These are phyloP conservation scores for Habrosyne pyritoides DNA, from an alignment of 2,888 invertebrate genomes.

Conservation along the genomic window DNA sequence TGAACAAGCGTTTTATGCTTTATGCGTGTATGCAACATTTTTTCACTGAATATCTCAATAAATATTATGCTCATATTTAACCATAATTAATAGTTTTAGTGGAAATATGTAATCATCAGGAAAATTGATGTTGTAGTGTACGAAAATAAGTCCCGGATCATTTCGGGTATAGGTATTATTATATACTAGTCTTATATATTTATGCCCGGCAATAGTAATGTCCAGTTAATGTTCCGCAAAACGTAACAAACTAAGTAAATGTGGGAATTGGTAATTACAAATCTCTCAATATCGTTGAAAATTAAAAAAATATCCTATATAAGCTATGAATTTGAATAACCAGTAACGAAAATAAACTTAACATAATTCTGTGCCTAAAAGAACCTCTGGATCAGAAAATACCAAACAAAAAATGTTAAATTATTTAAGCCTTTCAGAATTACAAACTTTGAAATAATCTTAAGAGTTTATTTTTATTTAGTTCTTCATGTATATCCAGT, in stretches of 20 bases:
- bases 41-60: conserved; percentile 35
- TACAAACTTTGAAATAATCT: conserved; percentile 60
- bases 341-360: conserved; percentile 30
- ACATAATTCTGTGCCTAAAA: conserved; percentile 68
- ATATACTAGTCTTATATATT: conserved; percentile 65
- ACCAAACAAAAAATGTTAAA: conserved; percentile 56
- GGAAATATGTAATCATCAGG: conserved; percentile 54
- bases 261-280: conserved; percentile 39
- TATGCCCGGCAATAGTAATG: conserved; percentile 44
- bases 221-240: conserved; percentile 40
- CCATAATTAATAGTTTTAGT: conserved; percentile 58
- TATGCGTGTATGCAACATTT: conserved; percentile 49
- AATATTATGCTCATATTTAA: conserved; percentile 54
- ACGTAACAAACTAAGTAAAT: conserved; percentile 28
- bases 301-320: neutral
- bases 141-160: conserved; percentile 51
- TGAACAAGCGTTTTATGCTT: conserved; percentile 70
- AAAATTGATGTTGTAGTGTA: conserved; percentile 68
- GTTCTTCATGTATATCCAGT: conserved; percentile 58
- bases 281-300: neutral
- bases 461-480: conserved; percentile 69
- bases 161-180: conserved; percentile 65
- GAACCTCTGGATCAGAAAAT: conserved; percentile 67
- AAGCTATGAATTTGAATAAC: conserved; percentile 52
- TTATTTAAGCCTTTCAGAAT: conserved; percentile 64